Evolutionary conservation across 1,140 invertebrate species (phyloP).

Genomic region (Thaumatotibia leucotreta): DNA sequence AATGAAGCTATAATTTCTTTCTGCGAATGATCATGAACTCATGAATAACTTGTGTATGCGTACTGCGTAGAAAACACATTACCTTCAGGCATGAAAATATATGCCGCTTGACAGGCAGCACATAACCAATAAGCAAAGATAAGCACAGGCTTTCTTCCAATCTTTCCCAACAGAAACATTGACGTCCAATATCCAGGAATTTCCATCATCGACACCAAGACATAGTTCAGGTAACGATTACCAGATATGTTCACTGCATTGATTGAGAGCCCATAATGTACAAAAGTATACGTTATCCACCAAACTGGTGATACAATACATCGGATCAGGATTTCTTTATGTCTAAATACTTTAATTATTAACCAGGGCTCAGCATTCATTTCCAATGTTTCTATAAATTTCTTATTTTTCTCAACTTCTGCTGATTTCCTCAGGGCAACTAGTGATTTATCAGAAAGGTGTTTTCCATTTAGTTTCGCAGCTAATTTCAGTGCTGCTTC

Average conservation of each 20-base stretch:
- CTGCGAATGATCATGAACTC: not conserved
- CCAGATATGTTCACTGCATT: constrained; percentile 83
- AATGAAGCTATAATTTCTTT: not conserved
- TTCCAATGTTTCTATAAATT: not conserved
- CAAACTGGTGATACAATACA: constrained; percentile 79
- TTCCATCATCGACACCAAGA: constrained; percentile 79
- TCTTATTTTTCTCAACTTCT: not conserved
- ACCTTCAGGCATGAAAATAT: constrained; percentile 24
- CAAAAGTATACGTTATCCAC: constrained; percentile 81
- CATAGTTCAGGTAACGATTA: constrained; percentile 81
- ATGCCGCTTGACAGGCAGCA: constrained; percentile 43
- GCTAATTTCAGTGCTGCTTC: constrained; percentile 75
- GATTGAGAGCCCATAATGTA: constrained; percentile 86
- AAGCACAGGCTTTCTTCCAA: constrained; percentile 77
- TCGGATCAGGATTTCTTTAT: constrained; percentile 75
- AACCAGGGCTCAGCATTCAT: constrained; percentile 31
- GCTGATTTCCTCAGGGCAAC: not conserved
- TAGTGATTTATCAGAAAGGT: not conserved
- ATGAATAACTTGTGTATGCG: not conserved
- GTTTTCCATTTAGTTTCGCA: constrained; percentile 79
- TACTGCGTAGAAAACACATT: not conserved
- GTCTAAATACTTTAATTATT: constrained; percentile 69
- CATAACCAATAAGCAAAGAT: constrained; percentile 75
- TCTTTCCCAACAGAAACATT: constrained; percentile 74
- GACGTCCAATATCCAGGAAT: no score